Base-by-base conservation (phyloP, 2,113 vertebrate genomes). In the Myrmecophaga tridactyla region DNA sequence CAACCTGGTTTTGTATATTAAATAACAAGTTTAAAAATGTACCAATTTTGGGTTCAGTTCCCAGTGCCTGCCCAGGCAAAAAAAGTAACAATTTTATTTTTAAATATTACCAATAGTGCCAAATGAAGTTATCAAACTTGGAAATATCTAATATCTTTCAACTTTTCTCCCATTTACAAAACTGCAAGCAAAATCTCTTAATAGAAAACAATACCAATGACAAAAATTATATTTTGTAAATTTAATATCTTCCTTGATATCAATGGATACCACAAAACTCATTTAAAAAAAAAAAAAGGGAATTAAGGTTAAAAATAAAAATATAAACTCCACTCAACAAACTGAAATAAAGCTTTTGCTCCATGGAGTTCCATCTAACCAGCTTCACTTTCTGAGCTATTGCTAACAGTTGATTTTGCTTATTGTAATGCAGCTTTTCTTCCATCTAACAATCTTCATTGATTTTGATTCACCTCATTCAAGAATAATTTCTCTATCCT, bases 41-140 rank as follows among this genome's bases (percentile, higher is more conserved):
- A 87, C 18, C 69, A 96, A 81, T n/a, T n/a, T n/a, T n/a, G n/a
- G n/a, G n/a, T n/a, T n/a, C n/a, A n/a, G n/a, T n/a, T n/a, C n/a
- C n/a, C n/a, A n/a, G n/a, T n/a, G n/a, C n/a, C n/a, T n/a, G n/a
- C n/a, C n/a, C n/a, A n/a, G n/a, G n/a, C n/a, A n/a, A 87, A 18
- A 85, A 56, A 87, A 46, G 82, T 81, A 87, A 14, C 69, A 96
- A 81, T 6, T 84, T 83, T 70, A 92, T 84, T 91, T 93, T 72
- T n/a, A 90, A 94, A 88, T 78, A 85, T 17, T 60, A 3, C 36
- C 69, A 93, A 17, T 36, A 63, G 48, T 89, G 88, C 91, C 39
- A 88, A 89, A 94, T 83, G 11, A 96, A 94, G 23, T 8, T 85
- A 62, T 77, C 3, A 63, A 92, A 73, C n/a, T 89, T 82, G 58